Base-by-base conservation (phyloP, 2,113 vertebrate species). In the Pachyramphus minor region DNA sequence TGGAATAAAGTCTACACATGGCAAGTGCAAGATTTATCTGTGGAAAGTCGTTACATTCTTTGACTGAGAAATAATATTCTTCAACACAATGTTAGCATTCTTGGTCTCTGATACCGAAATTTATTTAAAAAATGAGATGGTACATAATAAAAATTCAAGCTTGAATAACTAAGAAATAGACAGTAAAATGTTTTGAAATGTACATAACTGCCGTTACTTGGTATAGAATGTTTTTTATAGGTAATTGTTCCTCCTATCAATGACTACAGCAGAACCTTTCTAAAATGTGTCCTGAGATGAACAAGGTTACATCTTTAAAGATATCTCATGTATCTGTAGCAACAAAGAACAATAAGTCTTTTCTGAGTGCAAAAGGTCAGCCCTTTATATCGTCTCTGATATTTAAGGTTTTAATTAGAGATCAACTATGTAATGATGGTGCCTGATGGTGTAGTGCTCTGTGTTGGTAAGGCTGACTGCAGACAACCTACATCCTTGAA, bases 361-460 rank as follows among this genome's bases (percentile, higher is more conserved):
- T 93, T 82, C 86, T 83, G 74, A 45, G 77, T 82, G 64, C 76
- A 90, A 95, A 93, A 85, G 76, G 45, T 86, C 87, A 96, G 49
- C 55, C 41, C 79, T 94, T 94, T 62, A 63, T 63, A 71, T 47
- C 59, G 59, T 74, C 68, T 88, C 47, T 60, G 87, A 88, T 92
- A 93, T 93, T 94, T 86, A 80, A 90, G 60, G 44, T 84, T 96
- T 94, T 93, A 95, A 80, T 94, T 81, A 94, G 78, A 81, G 66
- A 76, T 94, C 81, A 95, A 9, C 92, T 82, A 6, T 30, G 49
- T 58, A 84, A 91, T 45, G 86, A 74, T 44, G 47, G 69, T 89
- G 60, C 59, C 44, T 92, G 68, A 37, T 81, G 71, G 31, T 64
- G 14, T 62, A 68, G 21, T 64, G 69, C 37, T 95, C 55, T 81